These are phyloP conservation scores for Champsocephalus gunnari DNA, from an alignment of 2,797 vertebrate species.

Conservation along the genomic window DNA sequence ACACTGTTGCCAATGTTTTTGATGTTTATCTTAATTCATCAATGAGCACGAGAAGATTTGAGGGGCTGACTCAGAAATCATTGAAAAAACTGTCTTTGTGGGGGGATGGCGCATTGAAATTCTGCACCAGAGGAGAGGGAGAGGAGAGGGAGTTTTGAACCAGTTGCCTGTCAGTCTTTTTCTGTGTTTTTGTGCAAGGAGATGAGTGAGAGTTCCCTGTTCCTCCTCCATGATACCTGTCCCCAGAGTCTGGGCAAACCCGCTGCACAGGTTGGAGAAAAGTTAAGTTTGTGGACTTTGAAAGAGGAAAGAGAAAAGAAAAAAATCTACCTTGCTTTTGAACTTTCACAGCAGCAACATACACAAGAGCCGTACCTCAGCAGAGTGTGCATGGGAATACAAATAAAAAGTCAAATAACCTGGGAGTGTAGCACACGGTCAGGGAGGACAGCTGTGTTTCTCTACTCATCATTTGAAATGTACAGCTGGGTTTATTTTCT, in stretches of 20 bases:
- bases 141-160: constrained; percentile 80
- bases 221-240: constrained; percentile 68
- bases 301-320: constrained; percentile 57
- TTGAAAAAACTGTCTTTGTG: constrained; percentile 60
- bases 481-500: constrained; percentile 41
- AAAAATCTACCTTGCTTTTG: constrained; percentile 69
- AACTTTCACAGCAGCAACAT: constrained; percentile 76
- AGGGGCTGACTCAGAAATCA: constrained; percentile 65
- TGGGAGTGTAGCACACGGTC: constrained; percentile 53
- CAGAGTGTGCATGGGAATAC: constrained; percentile 53
- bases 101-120: constrained; percentile 80
- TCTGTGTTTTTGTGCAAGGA: constrained; percentile 70
- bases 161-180: constrained; percentile 82
- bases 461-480: constrained; percentile 46
- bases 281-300: constrained; percentile 84
- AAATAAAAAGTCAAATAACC: constrained; percentile 51
- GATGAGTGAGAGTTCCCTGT: constrained; percentile 76
- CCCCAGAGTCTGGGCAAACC: constrained; percentile 79
- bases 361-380: constrained; percentile 61
- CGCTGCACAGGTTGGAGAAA: constrained; percentile 77
- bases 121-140: constrained; percentile 77
- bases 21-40: constrained; percentile 72
- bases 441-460: constrained; percentile 49
- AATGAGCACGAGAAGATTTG: constrained; percentile 50
- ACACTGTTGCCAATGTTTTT: constrained; percentile 46